These are phyloP conservation scores for Brienomyrus brachyistius DNA, from an alignment of 2,113 vertebrate species.

Conservation along the genomic window DNA sequence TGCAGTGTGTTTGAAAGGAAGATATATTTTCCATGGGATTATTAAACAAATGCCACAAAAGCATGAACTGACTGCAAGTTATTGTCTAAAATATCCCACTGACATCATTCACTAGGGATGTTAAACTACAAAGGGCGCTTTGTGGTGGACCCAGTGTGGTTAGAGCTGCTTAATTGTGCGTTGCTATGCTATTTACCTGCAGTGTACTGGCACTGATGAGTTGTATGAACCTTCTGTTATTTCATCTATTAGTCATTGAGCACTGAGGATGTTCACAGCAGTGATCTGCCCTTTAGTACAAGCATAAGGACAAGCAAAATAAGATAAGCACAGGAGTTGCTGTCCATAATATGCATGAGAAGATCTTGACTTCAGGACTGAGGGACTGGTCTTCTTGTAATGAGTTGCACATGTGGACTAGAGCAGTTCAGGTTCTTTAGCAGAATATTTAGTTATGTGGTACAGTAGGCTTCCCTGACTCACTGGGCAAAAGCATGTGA, in stretches of 20 bases:
- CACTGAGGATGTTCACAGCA: not conserved
- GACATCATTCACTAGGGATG: not conserved
- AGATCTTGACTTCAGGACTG: not conserved
- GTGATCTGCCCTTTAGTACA: not conserved
- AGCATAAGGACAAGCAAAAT: not conserved
- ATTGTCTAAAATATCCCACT: not conserved
- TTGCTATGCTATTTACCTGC: not conserved
- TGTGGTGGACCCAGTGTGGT: not conserved
- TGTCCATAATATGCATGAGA: not conserved
- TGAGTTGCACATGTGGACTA: not conserved
- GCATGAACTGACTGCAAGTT: not conserved
- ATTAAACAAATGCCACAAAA: not conserved
- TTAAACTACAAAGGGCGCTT: not conserved
- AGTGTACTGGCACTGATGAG: not conserved
- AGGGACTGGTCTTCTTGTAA: not conserved
- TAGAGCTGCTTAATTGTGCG: constrained; percentile 3
- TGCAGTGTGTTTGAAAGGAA: not conserved
- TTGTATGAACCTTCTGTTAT: not conserved
- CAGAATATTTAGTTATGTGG: not conserved
- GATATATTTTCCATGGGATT: not conserved
- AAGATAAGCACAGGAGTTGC: not conserved
- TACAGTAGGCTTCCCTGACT: not conserved
- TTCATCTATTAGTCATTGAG: constrained; percentile 13
- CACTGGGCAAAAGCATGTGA: not conserved
- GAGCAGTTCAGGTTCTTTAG: not conserved